These are phyloP conservation scores for Plutella xylostella DNA, from an alignment of 2,888 invertebrate species.

Conservation along the genomic window DNA sequence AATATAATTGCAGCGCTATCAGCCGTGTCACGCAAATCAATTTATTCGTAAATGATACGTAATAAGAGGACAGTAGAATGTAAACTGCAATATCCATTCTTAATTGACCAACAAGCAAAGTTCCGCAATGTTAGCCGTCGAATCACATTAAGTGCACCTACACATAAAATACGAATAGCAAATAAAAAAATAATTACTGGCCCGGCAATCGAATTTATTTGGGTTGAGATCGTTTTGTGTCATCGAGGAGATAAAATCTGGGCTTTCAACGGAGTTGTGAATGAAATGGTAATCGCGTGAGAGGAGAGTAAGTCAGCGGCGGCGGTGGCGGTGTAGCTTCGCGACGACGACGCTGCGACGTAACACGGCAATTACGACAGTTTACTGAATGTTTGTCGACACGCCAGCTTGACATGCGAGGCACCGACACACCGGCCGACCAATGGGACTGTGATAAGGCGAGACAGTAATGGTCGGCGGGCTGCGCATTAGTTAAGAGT, in stretches of 20 bases:
- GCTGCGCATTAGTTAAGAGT: no score
- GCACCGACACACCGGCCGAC: background rate
- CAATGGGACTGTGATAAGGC: background rate
- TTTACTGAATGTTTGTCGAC: background rate
- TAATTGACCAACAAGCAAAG: no score
- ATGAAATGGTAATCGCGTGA: conserved; percentile 22
- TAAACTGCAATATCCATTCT: background rate
- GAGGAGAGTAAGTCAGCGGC: conserved; percentile 8
- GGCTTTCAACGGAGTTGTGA: conserved; percentile 16
- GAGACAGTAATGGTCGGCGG: no score
- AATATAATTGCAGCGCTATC: background rate
- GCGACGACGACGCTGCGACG: conserved; percentile 1
- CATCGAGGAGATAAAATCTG: background rate
- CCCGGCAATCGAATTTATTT: background rate
- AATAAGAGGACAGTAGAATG: background rate
- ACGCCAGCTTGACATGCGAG: conserved; percentile 2
- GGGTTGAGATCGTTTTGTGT: background rate
- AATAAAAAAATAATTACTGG: background rate
- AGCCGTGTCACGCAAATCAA: conserved; percentile 3
- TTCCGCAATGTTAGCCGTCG: no score
- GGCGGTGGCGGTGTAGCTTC: background rate
- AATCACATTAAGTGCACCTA: background rate
- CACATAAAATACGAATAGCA: background rate
- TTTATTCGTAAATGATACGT: conserved; percentile 1
- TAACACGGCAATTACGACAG: conserved; percentile 6